These are phyloP conservation scores for Spermophilus dauricus DNA, from an alignment of 2,113 vertebrate species.

Conservation along the genomic window DNA sequence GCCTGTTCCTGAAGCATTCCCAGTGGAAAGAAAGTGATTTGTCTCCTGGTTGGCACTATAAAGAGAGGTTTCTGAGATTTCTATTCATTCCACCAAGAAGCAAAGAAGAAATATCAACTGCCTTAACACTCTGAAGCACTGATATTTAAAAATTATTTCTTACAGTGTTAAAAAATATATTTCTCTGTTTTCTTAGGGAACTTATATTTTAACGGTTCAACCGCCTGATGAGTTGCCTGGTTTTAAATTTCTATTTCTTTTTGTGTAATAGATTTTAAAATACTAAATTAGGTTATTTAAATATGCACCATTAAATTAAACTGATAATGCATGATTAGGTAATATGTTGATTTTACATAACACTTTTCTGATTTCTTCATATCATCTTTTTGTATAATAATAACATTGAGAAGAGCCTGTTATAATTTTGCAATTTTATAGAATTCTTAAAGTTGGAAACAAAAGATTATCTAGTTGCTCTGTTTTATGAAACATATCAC, in stretches of 20 bases:
- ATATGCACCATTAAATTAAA: conserved; percentile 15
- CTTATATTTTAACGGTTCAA: conserved; percentile 25
- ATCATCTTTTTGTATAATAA: not conserved
- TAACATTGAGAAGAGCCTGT: not conserved
- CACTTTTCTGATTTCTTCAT: conserved; percentile 5
- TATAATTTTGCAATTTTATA: conserved; percentile 39
- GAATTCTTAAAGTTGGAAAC: not conserved
- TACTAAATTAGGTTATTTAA: conserved; percentile 43
- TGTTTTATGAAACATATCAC: not conserved
- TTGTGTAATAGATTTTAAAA: conserved; percentile 30
- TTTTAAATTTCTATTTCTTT: conserved; percentile 37
- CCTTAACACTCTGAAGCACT: not conserved
- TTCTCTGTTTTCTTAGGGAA: conserved; percentile 9
- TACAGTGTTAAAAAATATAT: conserved; percentile 1
- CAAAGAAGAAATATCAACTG: conserved; percentile 41
- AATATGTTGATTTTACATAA: not conserved
- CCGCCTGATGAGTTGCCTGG: not conserved
- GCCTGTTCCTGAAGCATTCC: conserved; percentile 5
- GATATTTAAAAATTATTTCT: conserved; percentile 52
- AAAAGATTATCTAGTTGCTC: not conserved
- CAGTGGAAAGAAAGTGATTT: not conserved
- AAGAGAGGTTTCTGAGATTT: conserved; percentile 51
- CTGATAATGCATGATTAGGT: not conserved
- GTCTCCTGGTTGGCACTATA: conserved; percentile 29
- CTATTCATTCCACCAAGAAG: conserved; percentile 6